Conservation (phyloP, 2,113 vertebrate species). For the Mormyrus iriodes region DNA sequence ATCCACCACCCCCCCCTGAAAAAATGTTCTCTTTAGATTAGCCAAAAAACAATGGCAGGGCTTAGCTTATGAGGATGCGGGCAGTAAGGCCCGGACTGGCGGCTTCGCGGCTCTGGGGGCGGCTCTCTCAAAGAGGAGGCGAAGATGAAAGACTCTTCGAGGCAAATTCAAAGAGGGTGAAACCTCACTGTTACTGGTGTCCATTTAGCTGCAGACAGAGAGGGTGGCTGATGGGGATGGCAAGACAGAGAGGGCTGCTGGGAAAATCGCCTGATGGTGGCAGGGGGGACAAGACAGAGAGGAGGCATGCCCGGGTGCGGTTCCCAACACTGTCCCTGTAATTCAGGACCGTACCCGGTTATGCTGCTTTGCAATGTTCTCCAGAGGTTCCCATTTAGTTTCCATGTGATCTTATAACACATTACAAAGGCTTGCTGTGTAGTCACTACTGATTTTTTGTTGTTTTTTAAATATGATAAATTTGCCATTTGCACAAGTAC, state of each 20-base stretch:
- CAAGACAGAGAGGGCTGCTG: not conserved
- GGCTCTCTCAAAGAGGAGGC: not conserved
- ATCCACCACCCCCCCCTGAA: not conserved
- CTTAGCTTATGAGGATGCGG: not conserved
- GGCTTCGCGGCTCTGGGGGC: not conserved
- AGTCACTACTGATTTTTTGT: not conserved
- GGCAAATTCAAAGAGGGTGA: not conserved
- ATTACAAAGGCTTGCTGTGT: not conserved
- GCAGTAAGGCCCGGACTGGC: not conserved
- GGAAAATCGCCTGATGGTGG: not conserved
- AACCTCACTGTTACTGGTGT: too few species aligned
- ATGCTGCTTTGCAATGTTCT: not conserved
- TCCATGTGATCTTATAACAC: not conserved
- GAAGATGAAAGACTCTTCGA: not conserved
- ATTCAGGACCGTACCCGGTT: not conserved
- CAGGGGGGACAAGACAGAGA: not conserved
- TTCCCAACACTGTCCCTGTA: not conserved
- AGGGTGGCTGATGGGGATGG: not conserved
- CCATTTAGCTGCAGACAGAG: not conserved
- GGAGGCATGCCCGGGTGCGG: not conserved
- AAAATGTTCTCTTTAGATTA: slow-evolving; percentile 9
- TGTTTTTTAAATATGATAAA: too few species aligned
- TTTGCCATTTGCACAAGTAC: too few species aligned
- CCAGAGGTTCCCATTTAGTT: not conserved
- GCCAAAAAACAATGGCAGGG: not conserved